These are phyloP conservation scores for Aptenodytes patagonicus DNA, from an alignment of 2,113 vertebrate species.

Conservation along the genomic window DNA sequence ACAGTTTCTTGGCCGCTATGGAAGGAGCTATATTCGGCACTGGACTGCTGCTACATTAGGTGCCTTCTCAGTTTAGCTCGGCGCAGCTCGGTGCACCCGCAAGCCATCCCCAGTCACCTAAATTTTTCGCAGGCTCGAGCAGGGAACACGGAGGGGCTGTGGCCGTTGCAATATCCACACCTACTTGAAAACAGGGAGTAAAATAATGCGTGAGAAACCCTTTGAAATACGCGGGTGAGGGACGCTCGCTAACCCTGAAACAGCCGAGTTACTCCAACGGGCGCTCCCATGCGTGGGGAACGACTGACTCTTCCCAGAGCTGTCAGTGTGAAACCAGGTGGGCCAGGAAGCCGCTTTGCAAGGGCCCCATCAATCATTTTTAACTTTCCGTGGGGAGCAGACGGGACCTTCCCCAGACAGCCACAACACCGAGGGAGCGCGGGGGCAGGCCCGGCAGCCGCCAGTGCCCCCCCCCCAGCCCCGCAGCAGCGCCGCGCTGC, in stretches of 20 bases:
- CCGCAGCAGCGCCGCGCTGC: background rate
- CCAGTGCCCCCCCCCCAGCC: fast-evolving
- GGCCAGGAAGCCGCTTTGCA: background rate
- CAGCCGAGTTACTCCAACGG: background rate
- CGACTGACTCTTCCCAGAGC: background rate
- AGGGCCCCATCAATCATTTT: background rate
- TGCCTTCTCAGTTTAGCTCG: background rate
- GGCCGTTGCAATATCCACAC: background rate
- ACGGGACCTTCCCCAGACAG: background rate
- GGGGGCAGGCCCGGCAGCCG: too few relatives aligned
- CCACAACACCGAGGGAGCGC: background rate
- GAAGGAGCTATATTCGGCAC: background rate
- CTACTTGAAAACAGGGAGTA: too few relatives aligned
- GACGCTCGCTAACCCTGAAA: background rate
- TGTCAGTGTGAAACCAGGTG: background rate
- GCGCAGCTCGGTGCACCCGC: background rate
- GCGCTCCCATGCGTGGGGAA: background rate
- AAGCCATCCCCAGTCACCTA: fast-evolving
- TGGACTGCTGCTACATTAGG: fast-evolving
- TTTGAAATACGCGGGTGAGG: too few relatives aligned
- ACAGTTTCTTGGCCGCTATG: background rate
- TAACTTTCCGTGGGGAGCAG: background rate
- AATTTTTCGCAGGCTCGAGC: fast-evolving
- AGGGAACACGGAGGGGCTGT: background rate
- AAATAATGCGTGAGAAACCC: background rate